Evolutionary conservation across 2,113 vertebrate species (phyloP).

Genomic region (Phocoena phocoena): DNA sequence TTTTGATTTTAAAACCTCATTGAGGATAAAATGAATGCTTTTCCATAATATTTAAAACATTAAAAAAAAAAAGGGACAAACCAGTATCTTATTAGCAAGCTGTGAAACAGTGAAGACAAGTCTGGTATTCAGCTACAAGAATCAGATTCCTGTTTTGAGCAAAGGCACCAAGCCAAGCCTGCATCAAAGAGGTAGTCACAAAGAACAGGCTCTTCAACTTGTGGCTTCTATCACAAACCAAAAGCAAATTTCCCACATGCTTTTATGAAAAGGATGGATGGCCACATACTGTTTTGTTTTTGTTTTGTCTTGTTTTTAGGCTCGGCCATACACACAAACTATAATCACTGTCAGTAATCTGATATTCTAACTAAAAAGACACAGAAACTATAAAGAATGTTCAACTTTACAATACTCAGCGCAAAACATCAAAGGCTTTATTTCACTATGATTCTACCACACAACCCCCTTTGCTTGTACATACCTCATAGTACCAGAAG

Average conservation of each 20-base stretch:
- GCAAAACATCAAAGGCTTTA: conserved; percentile 21
- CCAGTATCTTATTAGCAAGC: neutral
- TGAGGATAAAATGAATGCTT: neutral
- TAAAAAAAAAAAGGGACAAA: neutral
- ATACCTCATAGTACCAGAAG: conserved; percentile 19
- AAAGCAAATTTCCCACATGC: conserved; percentile 9
- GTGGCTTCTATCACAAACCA: conserved; percentile 14
- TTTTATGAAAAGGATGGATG: neutral
- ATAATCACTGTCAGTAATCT: neutral
- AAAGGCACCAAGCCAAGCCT: conserved; percentile 42
- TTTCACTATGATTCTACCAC: neutral
- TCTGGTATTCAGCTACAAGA: conserved; percentile 25
- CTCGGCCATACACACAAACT: neutral
- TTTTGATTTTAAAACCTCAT: conserved; percentile 11
- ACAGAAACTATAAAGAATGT: neutral
- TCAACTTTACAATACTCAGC: neutral
- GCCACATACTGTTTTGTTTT: neutral
- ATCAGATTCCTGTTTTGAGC: conserved; percentile 35
- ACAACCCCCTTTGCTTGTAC: neutral
- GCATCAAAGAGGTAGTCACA: conserved; percentile 34
- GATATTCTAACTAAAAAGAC: conserved; percentile 11
- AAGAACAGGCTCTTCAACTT: conserved; percentile 42
- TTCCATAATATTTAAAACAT: neutral
- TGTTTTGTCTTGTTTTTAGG: neutral
- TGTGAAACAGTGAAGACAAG: neutral